Conservation (phyloP, 2,797 vertebrate genomes). For the Moxostoma hubbsi region DNA sequence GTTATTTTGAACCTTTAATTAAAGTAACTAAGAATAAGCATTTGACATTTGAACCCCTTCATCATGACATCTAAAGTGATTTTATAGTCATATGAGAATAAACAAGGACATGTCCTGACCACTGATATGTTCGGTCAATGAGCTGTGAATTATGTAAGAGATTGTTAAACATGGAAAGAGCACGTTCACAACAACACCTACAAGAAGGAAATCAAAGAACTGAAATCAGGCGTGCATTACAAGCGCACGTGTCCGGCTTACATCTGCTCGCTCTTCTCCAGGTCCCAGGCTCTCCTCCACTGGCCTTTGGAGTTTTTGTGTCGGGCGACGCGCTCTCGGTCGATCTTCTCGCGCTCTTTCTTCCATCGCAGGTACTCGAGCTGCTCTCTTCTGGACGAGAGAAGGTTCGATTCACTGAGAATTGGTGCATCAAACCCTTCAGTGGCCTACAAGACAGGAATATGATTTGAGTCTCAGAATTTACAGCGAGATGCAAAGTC, state of each 20-base stretch:
- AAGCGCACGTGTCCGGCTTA: constrained; percentile 72
- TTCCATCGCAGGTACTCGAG: constrained; percentile 91
- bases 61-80: not conserved
- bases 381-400: constrained; percentile 79
- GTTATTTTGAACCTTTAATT: not conserved
- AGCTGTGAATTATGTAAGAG: constrained; percentile 28
- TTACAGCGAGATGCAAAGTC: too few species aligned
- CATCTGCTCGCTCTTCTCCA: constrained; percentile 91
- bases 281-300: constrained; percentile 96
- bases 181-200: constrained; percentile 8
- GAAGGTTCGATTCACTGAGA: constrained; percentile 74
- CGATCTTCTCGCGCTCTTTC: constrained; percentile 91
- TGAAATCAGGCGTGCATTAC: constrained; percentile 1
- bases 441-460: constrained; percentile 59
- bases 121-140: not conserved
- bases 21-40: not conserved
- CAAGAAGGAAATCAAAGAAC: constrained; percentile 20
- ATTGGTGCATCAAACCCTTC: constrained; percentile 62
- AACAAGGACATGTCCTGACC: not conserved
- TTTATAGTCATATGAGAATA: not conserved
- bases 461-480: not conserved
- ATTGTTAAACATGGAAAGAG: constrained; percentile 15
- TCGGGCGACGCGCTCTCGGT: constrained; percentile 89
- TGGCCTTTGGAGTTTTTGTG: constrained; percentile 95
- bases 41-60: too few species aligned